Percentiles rank a stretch among this genome's conserved stretches.
These are phyloP conservation scores for Bryconaethiops microstoma DNA, from an alignment of 2,797 vertebrate species.

Conservation along the genomic window DNA sequence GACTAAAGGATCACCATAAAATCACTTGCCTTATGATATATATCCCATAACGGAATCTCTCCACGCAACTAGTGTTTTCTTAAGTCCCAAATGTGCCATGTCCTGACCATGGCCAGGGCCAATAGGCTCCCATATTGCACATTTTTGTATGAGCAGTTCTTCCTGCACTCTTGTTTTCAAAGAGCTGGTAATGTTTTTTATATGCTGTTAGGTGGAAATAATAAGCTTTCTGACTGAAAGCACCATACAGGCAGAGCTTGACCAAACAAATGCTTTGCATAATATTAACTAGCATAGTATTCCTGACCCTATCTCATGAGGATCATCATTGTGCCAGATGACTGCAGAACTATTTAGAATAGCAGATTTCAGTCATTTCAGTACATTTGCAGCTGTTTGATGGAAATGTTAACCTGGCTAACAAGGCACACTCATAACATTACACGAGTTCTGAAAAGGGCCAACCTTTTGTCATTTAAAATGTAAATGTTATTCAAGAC, in stretches of 20 bases:
- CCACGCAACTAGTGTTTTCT: not conserved
- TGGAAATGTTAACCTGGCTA: not conserved
- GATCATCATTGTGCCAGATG: no score
- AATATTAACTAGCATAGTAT: not conserved
- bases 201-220: not conserved
- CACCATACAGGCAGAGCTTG: not conserved
- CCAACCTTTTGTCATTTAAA: not conserved
- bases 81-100: not conserved
- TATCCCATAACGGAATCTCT: slow-evolving; percentile 8
- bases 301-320: no score
- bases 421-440: not conserved
- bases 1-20: slow-evolving; percentile 13
- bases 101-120: not conserved
- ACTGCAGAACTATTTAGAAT: no score
- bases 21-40: not conserved
- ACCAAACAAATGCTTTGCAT: not conserved
- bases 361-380: not conserved
- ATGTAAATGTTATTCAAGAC: not conserved
- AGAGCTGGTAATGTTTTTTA: not conserved
- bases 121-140: not conserved
- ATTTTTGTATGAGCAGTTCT: not conserved
- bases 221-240: not conserved
- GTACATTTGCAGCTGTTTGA: not conserved
- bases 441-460: not conserved
- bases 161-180: not conserved